Base-by-base conservation (phyloP, 2,113 vertebrate genomes). In the Chloroceryle aenea region DNA sequence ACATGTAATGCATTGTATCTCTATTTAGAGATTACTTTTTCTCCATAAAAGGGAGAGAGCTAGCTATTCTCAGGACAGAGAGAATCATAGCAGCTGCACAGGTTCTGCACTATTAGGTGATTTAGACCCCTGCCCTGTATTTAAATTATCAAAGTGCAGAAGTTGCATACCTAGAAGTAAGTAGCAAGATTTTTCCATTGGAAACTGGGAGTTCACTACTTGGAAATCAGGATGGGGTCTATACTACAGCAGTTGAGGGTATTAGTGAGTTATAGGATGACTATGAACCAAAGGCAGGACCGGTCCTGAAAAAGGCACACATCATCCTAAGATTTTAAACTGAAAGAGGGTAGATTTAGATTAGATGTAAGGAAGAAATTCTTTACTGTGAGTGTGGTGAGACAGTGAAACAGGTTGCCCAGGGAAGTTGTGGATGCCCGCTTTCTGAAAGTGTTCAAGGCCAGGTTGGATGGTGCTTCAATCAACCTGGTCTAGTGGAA, bases 31-130 rank as follows among this genome's bases (percentile, higher is more conserved):
- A 66, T 76, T 79, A 89, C 80, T 91, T 89, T 81, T 92, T 94
- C 19, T 72, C 80, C 77, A 52, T 86, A 95, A 92, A 97, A 97
- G 85, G 77, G 29, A 58, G 92, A 95, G 30, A 95, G 4, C 29
- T 40, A 75, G 68, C 45, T 9, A 48, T 75, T 91, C 52, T 87
- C 25, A 66, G n/a, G 73, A 68, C 2, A 3, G n/a, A 67, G 47
- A 50, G 16, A 91, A 63, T 48, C 32, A 64, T 2, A 87, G 61
- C 56, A 96, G 36, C 32, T 81, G 52, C 21, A 56, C 29, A 59
- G 4, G n/a, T 87, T 90, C 30, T 78, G 14, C 22, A 21, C 18
- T 64, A 3, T 58, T 73, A 52, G 38, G 11, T 75, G 32, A 40
- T 85, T 88, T 78, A 81, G 29, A 75, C 45, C 50, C 63, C 56